Base-by-base conservation (phyloP, 2,888 invertebrate genomes). In the Drosophila sordidula region DNA sequence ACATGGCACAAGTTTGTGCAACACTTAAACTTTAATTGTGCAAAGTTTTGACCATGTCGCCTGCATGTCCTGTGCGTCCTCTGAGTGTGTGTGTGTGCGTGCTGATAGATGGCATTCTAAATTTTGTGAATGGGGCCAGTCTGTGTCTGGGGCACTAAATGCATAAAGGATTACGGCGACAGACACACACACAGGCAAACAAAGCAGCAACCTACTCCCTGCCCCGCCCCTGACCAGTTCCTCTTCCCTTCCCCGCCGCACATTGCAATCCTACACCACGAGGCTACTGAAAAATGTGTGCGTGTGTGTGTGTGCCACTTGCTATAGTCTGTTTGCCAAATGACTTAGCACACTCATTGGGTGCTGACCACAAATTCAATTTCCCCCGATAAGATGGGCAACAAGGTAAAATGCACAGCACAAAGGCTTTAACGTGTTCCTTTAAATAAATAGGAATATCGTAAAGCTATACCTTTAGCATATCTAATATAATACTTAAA, bases 11-110 rank as follows among this genome's bases (percentile, higher is more conserved):
- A 87, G 86, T 87, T 87, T 87, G 75, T 76, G 86, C 78, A 89
- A 89, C 86, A 87, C 89, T 89, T 89, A 85, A 89, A 87, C 89
- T 87, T 87, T 86, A 89, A 86, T 89, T 86, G 86, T 89, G 69
- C 76, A 89, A 84, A 85, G 75, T 87, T 85, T 75, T 80, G 81
- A 80, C 89, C 83, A 86, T 78, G 79, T 83, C 79, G 77, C 80
- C 74, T 72, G 69, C 64, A 78, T 67, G 67, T 87, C 83, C 75
- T 57, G 8, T 45, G 59, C 12, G 54, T 26, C 52, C 12, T 36
- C 3, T 55, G 44, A 62, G 55, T 56, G 44, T 39, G 32, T 54
- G 63, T 55, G 66, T 69, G 67, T 73, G 70, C 42, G 50, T 57
- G 55, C 76, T 87, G 89, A 89, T 89, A 84, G 87, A 85, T 89